A percentile compares a stretch with the other conserved stretches of the same genome.
These are phyloP conservation scores for Hippocampus comes DNA, from an alignment of 2,113 vertebrate species.

Conservation along the genomic window DNA sequence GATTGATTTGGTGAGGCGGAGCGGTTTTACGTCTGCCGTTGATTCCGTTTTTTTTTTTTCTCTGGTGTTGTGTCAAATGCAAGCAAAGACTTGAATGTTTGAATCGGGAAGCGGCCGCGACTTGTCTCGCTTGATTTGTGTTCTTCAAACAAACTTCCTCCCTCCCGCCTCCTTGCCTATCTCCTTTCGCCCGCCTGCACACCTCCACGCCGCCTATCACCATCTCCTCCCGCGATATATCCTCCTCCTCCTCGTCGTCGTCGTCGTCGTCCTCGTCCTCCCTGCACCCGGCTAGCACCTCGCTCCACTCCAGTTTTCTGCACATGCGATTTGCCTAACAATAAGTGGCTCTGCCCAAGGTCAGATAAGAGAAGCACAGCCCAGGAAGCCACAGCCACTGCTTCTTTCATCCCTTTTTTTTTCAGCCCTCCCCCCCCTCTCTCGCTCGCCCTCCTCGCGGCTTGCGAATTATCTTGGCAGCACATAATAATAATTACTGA, in stretches of 20 bases:
- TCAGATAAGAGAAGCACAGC: slow-evolving; percentile 80
- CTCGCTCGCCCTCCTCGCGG: slow-evolving; percentile 71
- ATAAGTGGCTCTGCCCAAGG: slow-evolving; percentile 81
- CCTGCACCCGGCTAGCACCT: slow-evolving; percentile 36
- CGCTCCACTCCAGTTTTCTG: slow-evolving; percentile 68
- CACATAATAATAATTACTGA: slow-evolving; percentile 84
- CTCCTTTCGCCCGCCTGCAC: slow-evolving; percentile 22
- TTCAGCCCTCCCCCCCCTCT: slow-evolving; percentile 55
- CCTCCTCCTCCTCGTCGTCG: slow-evolving; percentile 27
- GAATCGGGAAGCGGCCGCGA: neutral
- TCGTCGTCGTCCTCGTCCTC: neutral
- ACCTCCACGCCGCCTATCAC: slow-evolving; percentile 51
- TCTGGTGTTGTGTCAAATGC: neutral
- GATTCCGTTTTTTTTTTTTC: too few relatives aligned
- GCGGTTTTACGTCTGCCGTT: too few relatives aligned
- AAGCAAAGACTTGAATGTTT: neutral
- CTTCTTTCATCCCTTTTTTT: slow-evolving; percentile 76
- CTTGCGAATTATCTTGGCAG: slow-evolving; percentile 80
- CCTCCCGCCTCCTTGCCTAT: slow-evolving; percentile 12
- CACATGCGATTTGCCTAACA: slow-evolving; percentile 83
- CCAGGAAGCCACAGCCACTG: slow-evolving; percentile 75
- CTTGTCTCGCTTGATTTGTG: slow-evolving; percentile 46
- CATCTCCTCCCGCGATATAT: slow-evolving; percentile 47
- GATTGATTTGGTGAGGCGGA: too few relatives aligned
- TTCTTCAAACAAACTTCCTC: slow-evolving; percentile 11